Percentiles rank a stretch among this genome's conserved stretches.
These are phyloP conservation scores for Cheilosia variabilis DNA, from an alignment of 2,888 invertebrate genomes.

Conservation along the genomic window DNA sequence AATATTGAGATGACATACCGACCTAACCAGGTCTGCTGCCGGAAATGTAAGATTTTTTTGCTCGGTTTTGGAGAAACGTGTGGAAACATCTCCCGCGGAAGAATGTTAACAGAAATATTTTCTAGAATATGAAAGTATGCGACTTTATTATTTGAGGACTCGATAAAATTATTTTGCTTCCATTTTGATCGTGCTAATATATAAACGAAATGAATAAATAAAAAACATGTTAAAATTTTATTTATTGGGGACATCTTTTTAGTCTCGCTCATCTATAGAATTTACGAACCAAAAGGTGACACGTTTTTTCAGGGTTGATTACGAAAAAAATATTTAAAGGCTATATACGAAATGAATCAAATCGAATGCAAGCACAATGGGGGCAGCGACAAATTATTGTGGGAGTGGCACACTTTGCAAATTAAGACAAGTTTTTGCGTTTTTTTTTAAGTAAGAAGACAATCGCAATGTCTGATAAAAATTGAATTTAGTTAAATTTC, in stretches of 20 bases:
- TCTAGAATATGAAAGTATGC: constrained; percentile 3
- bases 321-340: not conserved
- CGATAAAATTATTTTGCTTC: not conserved
- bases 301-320: not conserved
- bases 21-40: too few species aligned
- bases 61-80: too few species aligned
- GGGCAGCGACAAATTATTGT: not conserved
- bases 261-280: not conserved
- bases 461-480: too few species aligned
- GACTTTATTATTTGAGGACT: constrained; percentile 14
- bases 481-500: too few species aligned
- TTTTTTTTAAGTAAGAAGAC: too few species aligned
- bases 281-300: not conserved
- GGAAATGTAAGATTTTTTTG: too few species aligned
- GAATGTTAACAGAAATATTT: too few species aligned
- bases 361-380: not conserved
- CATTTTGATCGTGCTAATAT: not conserved
- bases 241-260: not conserved
- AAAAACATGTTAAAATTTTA: not conserved
- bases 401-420: too few species aligned
- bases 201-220: not conserved
- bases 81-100: too few species aligned
- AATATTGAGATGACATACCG: too few species aligned
- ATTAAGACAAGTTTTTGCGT: too few species aligned
- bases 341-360: not conserved